Percentiles rank a stretch among this genome's conserved stretches.
phyloP scores from a whole-genome alignment of 1,140 invertebrate species.

The Galleria mellonella region DNA sequence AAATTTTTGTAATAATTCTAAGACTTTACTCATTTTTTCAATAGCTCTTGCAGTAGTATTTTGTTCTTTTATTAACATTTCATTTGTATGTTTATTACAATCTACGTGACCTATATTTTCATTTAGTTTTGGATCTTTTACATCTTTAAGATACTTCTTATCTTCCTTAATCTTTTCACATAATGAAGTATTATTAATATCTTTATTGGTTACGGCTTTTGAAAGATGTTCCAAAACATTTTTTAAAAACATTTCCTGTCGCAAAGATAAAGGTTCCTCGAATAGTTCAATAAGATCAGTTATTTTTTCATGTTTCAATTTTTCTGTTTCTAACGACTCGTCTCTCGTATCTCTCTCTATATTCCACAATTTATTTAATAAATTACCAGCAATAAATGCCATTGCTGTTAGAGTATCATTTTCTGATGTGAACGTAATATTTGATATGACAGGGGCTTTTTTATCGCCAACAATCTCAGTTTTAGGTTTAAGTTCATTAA shows the following conservation, averaged over 20 bases:
- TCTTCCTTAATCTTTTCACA: conserved; percentile 38
- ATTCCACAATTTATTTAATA: conserved; percentile 58
- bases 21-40: conserved; percentile 39
- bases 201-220: conserved; percentile 33
- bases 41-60: conserved; percentile 12
- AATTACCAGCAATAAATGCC: conserved; percentile 59
- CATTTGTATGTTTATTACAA: not conserved
- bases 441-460: conserved; percentile 38
- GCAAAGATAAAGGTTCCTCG: conserved; percentile 53
- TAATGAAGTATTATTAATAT: conserved; percentile 40
- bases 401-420: conserved; percentile 61
- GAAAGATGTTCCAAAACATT: conserved; percentile 50
- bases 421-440: conserved; percentile 61
- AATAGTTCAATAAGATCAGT: conserved; percentile 53
- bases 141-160: not conserved
- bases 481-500: conserved; percentile 50
- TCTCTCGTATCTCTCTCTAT: conserved; percentile 46
- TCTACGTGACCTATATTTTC: not conserved
- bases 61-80: conserved; percentile 8
- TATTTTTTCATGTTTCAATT: conserved; percentile 58
- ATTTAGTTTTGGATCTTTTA: not conserved
- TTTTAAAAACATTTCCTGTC: conserved; percentile 57
- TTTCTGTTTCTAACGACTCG: conserved; percentile 39
- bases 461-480: conserved; percentile 49
- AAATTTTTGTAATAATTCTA: conserved; percentile 45